These are phyloP conservation scores for Parazoanthus darwini DNA, from an alignment of 92 coral and sea anemone species.

Conservation along the genomic window DNA sequence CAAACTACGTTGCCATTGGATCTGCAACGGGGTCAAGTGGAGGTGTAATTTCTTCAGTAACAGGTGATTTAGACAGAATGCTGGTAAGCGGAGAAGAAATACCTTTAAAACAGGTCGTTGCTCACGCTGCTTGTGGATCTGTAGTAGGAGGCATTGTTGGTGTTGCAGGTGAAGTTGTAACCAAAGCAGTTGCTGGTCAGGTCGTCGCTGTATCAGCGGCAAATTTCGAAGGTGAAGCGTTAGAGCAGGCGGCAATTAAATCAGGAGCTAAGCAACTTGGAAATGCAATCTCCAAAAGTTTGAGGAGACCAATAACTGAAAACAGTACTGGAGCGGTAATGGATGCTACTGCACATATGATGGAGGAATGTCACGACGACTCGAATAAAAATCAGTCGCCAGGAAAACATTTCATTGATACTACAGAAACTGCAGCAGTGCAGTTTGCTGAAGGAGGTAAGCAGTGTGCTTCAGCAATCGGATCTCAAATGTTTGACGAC, in stretches of 20 bases:
- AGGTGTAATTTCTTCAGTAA: no score
- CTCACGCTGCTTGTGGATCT: constrained; percentile 29
- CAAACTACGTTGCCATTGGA: no score
- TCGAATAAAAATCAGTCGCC: no score
- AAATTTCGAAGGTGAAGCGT: background rate
- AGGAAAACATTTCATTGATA: no score
- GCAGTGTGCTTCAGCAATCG: background rate
- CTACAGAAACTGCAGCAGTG: no score
- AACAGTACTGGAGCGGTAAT: background rate
- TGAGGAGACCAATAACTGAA: background rate
- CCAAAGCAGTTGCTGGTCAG: constrained; percentile 27
- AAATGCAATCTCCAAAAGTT: background rate
- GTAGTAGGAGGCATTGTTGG: no score
- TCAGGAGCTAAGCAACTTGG: background rate
- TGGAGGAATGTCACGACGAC: no score
- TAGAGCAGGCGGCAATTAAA: background rate
- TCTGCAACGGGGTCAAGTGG: background rate
- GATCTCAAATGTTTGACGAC: constrained; percentile 14
- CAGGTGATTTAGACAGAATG: no score
- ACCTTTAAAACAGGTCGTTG: constrained; percentile 27
- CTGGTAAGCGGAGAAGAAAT: constrained; percentile 31
- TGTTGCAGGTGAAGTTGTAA: constrained; percentile 23
- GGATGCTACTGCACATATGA: background rate
- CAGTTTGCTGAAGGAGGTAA: background rate
- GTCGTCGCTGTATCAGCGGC: constrained; percentile 2